A percentile compares a stretch with the other conserved stretches of the same genome.
Conservation (phyloP, 2,113 vertebrate genomes). For the Caranx ignobilis region DNA sequence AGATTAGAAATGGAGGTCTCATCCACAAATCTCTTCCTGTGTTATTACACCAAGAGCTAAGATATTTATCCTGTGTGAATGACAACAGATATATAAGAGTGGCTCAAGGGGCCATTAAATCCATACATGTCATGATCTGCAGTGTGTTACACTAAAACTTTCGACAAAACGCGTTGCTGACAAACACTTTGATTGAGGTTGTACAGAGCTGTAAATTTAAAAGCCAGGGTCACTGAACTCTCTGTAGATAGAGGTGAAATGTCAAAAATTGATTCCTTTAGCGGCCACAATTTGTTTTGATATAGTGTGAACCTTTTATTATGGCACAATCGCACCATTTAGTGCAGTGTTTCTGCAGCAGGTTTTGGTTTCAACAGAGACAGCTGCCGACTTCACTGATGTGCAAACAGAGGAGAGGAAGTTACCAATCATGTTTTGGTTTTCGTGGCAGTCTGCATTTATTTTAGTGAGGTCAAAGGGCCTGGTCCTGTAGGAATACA, state of each 20-base stretch:
- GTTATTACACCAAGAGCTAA: constrained; percentile 72
- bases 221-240: constrained; percentile 77
- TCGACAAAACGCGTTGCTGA: constrained; percentile 68
- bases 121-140: constrained; percentile 78
- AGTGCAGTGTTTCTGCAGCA: constrained; percentile 15
- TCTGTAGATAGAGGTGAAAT: constrained; percentile 79
- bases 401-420: constrained; percentile 8
- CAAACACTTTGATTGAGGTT: constrained; percentile 76
- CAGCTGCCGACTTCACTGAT: neutral
- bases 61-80: constrained; percentile 71
- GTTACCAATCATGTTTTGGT: constrained; percentile 31
- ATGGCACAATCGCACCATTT: constrained; percentile 46
- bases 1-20: constrained; percentile 74
- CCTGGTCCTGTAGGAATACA: constrained; percentile 8
- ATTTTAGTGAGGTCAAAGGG: constrained; percentile 46
- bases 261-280: constrained; percentile 83
- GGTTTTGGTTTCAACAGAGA: constrained; percentile 20
- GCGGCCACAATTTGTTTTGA: constrained; percentile 79
- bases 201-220: constrained; percentile 77
- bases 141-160: constrained; percentile 80
- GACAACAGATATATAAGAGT: constrained; percentile 66
- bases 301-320: constrained; percentile 67
- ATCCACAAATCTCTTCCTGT: constrained; percentile 76
- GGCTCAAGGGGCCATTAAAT: constrained; percentile 78
- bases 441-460: constrained; percentile 10